A percentile compares a stretch with the other conserved stretches of the same genome.
Evolutionary conservation across 2,888 invertebrate species (phyloP).

Genomic region (Tipula confusa): DNA sequence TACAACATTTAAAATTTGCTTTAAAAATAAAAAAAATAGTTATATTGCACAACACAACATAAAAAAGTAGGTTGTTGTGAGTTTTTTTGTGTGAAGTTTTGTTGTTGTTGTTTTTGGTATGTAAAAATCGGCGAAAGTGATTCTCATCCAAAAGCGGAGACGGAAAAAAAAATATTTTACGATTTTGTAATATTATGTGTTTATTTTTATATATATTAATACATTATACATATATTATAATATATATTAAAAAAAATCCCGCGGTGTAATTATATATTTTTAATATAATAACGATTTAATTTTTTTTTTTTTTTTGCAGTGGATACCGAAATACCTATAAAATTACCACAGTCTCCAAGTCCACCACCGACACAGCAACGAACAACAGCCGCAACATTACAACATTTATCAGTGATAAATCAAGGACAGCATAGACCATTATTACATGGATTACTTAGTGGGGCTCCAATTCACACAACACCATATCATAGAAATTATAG

Average conservation of each 20-base stretch:
- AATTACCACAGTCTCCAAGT: slow-evolving; percentile 49
- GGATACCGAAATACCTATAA: slow-evolving; percentile 52
- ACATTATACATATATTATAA: no score
- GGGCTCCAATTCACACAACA: slow-evolving; percentile 49
- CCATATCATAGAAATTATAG: slow-evolving; percentile 50
- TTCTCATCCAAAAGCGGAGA: slow-evolving; percentile 26
- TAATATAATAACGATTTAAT: neutral
- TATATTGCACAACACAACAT: slow-evolving; percentile 28
- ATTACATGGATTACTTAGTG: slow-evolving; percentile 49
- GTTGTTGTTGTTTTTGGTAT: neutral
- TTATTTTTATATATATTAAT: neutral
- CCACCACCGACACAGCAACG: slow-evolving; percentile 43
- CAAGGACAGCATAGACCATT: slow-evolving; percentile 46
- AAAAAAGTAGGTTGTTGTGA: slow-evolving; percentile 30
- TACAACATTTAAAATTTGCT: neutral
- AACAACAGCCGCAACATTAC: slow-evolving; percentile 43
- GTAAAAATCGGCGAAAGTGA: slow-evolving; percentile 28
- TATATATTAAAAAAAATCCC: no score
- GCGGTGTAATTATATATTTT: slow-evolving; percentile 7
- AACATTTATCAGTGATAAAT: slow-evolving; percentile 38
- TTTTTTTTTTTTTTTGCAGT: slow-evolving; percentile 37
- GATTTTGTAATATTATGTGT: slow-evolving; percentile 13
- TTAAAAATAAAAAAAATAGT: neutral
- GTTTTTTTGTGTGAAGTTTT: neutral
- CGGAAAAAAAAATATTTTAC: neutral